A percentile compares a stretch with the other conserved stretches of the same genome.
These are phyloP conservation scores for Amphiduros pacificus DNA, from an alignment of 2,888 invertebrate genomes.

Conservation along the genomic window DNA sequence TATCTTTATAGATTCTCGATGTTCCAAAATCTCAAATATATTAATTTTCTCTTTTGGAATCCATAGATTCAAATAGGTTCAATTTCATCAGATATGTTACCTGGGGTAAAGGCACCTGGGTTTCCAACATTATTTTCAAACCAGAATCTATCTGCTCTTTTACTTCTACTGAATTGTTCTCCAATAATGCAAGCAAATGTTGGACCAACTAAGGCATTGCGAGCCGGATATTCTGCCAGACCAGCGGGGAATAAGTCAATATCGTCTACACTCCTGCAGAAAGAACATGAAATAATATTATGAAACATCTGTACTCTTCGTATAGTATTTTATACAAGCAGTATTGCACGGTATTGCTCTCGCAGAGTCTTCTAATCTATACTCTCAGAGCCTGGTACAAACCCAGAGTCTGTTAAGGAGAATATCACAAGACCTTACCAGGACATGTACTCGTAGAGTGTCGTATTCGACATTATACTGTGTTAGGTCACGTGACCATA, in stretches of 20 bases:
- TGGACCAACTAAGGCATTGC: slow-evolving; percentile 79
- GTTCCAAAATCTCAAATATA: too few relatives aligned
- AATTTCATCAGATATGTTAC: not conserved
- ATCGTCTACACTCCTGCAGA: slow-evolving; percentile 72
- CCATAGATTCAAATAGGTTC: too few relatives aligned
- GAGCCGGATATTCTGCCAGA: slow-evolving; percentile 76
- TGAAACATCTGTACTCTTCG: not conserved
- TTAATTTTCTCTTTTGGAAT: too few relatives aligned
- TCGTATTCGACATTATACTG: too few relatives aligned
- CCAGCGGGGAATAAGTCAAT: slow-evolving; percentile 88
- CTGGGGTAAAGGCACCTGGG: not conserved
- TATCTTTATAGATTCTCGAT: too few relatives aligned
- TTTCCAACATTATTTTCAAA: slow-evolving; percentile 66
- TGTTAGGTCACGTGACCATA: too few relatives aligned
- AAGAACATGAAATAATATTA: slow-evolving; percentile 62
- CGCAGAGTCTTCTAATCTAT: too few relatives aligned
- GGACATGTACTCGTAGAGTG: too few relatives aligned
- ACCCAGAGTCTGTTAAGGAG: too few relatives aligned
- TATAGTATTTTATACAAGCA: not conserved
- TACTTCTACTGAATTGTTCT: slow-evolving; percentile 81
- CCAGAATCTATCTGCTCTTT: slow-evolving; percentile 85
- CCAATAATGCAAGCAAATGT: slow-evolving; percentile 81
- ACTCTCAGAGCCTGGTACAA: too few relatives aligned
- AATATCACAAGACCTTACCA: too few relatives aligned
- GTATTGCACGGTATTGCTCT: too few relatives aligned